Evolutionary conservation across 2,113 vertebrate genomes (phyloP).

Genomic region (Anguilla japonica): DNA sequence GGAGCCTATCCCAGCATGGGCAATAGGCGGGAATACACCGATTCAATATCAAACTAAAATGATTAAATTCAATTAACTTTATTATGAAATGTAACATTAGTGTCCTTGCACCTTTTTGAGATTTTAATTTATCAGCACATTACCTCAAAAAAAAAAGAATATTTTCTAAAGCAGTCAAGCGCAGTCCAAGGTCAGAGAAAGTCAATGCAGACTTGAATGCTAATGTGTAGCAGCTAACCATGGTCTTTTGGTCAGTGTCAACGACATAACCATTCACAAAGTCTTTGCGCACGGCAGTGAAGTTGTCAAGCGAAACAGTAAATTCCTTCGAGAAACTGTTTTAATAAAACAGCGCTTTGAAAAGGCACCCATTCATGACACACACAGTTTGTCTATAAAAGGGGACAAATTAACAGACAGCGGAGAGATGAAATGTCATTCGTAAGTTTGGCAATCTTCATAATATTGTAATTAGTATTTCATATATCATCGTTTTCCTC

Average conservation of each 20-base stretch:
- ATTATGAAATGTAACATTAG: neutral
- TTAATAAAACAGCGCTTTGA: conserved; percentile 19
- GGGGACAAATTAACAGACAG: conserved; percentile 69
- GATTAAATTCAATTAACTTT: neutral
- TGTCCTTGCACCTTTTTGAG: neutral
- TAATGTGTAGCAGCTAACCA: neutral
- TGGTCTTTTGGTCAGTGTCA: neutral
- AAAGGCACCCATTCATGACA: conserved; percentile 38
- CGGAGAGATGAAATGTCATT: conserved; percentile 74
- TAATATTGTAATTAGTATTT: conserved; percentile 82
- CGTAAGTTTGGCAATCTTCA: conserved; percentile 73
- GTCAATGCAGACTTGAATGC: neutral
- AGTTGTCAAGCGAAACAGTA: conserved; percentile 1
- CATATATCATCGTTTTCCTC: conserved; percentile 75
- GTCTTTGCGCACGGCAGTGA: conserved; percentile 15
- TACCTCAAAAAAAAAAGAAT: neutral
- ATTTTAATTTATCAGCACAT: neutral
- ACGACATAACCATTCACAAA: conserved; percentile 23
- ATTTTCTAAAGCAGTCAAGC: neutral
- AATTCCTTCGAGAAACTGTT: conserved; percentile 20
- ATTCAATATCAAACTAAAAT: too few relatives aligned
- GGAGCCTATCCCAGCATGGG: too few relatives aligned
- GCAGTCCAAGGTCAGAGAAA: neutral
- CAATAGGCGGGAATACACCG: too few relatives aligned
- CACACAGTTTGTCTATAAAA: conserved; percentile 53